A percentile compares a stretch with the other conserved stretches of the same genome.
phyloP scores from a whole-genome alignment of 2,888 invertebrate species.

The Notocelia uddmanniana region DNA sequence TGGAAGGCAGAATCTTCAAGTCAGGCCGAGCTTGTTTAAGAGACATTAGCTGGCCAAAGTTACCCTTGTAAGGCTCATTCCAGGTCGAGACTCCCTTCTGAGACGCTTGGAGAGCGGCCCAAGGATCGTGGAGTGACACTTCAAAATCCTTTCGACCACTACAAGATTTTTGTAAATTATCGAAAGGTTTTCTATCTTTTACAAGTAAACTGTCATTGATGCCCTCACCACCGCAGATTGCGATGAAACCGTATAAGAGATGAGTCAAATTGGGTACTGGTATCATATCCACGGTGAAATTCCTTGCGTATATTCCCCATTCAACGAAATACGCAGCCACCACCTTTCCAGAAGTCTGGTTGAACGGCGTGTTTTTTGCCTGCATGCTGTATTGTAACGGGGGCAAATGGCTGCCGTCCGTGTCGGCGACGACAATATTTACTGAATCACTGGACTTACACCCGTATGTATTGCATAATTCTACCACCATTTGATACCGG shows the following conservation, averaged over 20 bases:
- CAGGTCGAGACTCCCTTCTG: conserved; percentile 79
- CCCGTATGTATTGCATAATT: conserved; percentile 78
- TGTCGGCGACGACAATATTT: conserved; percentile 79
- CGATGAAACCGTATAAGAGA: conserved; percentile 80
- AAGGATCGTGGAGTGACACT: conserved; percentile 82
- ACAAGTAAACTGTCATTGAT: conserved; percentile 82
- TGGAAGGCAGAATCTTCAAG: conserved; percentile 76
- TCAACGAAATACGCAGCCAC: conserved; percentile 81
- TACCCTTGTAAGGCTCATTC: conserved; percentile 83
- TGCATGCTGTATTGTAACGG: conserved; percentile 73
- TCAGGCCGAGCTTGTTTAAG: conserved; percentile 80
- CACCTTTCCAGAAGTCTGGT: conserved; percentile 81
- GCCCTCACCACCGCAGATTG: conserved; percentile 81
- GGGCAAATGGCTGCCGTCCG: conserved; percentile 80
- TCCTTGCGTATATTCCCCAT: conserved; percentile 82
- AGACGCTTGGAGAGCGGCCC: conserved; percentile 82
- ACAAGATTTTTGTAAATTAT: conserved; percentile 80
- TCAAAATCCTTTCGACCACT: conserved; percentile 81
- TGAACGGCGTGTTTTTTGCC: conserved; percentile 79
- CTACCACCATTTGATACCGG: conserved; percentile 75
- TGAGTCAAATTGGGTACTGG: conserved; percentile 80
- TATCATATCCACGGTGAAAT: conserved; percentile 77
- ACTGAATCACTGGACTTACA: conserved; percentile 74
- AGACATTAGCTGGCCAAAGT: conserved; percentile 81
- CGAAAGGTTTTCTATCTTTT: conserved; percentile 80